These are phyloP conservation scores for Psittacula echo DNA, from an alignment of 2,797 vertebrate genomes.

Conservation along the genomic window DNA sequence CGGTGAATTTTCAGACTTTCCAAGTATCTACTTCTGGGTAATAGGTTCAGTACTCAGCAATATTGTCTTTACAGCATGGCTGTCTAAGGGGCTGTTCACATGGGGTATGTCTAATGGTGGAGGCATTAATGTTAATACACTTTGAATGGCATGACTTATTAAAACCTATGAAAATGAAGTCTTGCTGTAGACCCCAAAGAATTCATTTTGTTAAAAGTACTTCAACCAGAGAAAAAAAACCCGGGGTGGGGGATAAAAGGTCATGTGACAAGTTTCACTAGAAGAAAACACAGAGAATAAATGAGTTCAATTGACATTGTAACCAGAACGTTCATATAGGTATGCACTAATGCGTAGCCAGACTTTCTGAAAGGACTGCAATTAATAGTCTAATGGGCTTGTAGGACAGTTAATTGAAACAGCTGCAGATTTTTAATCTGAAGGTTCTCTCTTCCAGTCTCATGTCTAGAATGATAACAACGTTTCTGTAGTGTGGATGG, in stretches of 20 bases:
- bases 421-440: neutral
- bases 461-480: neutral
- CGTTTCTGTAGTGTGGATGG: neutral
- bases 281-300: neutral
- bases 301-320: neutral
- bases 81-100: neutral
- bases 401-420: neutral
- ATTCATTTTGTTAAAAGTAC: neutral
- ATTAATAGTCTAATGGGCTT: neutral
- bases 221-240: neutral
- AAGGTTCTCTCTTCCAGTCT: neutral
- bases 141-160: neutral
- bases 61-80: neutral
- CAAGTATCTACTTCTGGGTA: neutral
- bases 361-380: neutral
- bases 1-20: neutral
- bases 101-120: neutral
- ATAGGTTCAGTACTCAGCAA: neutral
- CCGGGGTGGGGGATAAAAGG: neutral
- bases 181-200: neutral
- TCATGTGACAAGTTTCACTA: neutral
- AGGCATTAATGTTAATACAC: neutral
- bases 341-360: neutral
- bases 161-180: neutral
- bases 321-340: neutral